Conservation (phyloP, 2,888 invertebrate species). For the Isoperla grammatica region DNA sequence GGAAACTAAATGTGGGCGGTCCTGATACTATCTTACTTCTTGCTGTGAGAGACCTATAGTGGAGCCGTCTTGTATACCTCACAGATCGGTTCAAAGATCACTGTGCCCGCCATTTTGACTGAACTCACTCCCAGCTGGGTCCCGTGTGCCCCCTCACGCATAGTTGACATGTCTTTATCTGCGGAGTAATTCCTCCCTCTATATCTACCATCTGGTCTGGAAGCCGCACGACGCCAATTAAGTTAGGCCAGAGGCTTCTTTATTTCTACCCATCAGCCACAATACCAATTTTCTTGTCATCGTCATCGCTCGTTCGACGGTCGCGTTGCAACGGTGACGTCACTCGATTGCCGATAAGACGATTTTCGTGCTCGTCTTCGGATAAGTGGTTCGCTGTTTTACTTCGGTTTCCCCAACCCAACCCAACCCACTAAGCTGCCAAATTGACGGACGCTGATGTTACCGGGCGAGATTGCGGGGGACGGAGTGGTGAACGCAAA, state of each 20-base stretch:
- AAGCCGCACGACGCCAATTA: conserved; percentile 1
- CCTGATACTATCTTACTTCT: no score
- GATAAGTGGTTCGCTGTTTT: no score
- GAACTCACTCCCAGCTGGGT: no score
- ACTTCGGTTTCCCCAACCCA: background rate
- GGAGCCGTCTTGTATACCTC: no score
- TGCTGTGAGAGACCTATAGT: no score
- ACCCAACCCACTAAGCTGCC: background rate
- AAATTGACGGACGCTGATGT: conserved; percentile 23
- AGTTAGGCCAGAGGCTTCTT: conserved; percentile 1
- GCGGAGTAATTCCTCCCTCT: no score
- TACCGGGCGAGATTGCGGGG: conserved; percentile 1
- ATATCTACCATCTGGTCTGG: conserved; percentile 2
- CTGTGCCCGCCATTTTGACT: no score
- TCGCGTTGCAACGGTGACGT: background rate
- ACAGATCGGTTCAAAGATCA: no score
- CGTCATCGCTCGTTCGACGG: background rate
- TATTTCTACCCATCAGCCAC: background rate
- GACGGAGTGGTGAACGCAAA: no score
- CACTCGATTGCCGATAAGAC: conserved; percentile 7
- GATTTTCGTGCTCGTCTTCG: background rate
- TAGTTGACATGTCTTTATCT: no score
- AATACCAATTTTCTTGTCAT: conserved; percentile 6
- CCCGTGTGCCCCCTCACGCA: no score
- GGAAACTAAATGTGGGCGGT: no score